Evolutionary conservation across 1,140 invertebrate species (phyloP), one percentile per base, ranked within the genome.

Genomic region (Euwallacea fornicatus): DNA sequence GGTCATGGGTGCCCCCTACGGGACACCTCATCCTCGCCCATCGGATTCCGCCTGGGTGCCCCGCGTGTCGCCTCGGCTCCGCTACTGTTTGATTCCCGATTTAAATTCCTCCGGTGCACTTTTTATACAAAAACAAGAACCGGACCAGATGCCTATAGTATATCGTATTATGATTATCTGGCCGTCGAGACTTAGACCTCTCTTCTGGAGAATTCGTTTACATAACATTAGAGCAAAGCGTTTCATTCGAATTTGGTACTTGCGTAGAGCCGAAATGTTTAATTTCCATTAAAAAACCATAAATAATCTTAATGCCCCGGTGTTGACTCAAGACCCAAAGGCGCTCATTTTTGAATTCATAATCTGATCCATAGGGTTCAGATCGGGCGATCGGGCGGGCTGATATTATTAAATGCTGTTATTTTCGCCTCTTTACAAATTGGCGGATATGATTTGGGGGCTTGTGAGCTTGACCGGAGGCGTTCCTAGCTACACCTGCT

Each of bases 71-170:
- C 77, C 78, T 79, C 72, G 50, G 69, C 76, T 78, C 74, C 71
- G 78, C 78, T 79, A 79, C 78, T 78, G 78, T 78, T 79, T 75
- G 77, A 74, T 78, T 77, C 74, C 77, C 77, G 76, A 79, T 79
- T 79, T 79, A 79, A 76, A 79, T 79, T 79, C 78, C 78, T 74
- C 63, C 69, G 69, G 76, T 74, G 75, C 77, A 72, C 69, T 77
- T 78, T 73, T 74, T 74, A 33, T 33, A 77, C 70, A 75, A 78
- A 76, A 79, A 78, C 74, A 79, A 78, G 73, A 73, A 66, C 55
- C 74, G 11, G 61, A 50, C 47, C 21, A 21, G 63, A 65, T 63
- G 6, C 4, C 21, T 33, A 33, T 33, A 33, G 21, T 33, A 33
- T 33, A 33, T 33, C 21, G 21, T 33, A 33, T 60, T 42, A 7